Conservation (phyloP, 2,113 vertebrate genomes). For the Nothoprocta perdicaria region DNA sequence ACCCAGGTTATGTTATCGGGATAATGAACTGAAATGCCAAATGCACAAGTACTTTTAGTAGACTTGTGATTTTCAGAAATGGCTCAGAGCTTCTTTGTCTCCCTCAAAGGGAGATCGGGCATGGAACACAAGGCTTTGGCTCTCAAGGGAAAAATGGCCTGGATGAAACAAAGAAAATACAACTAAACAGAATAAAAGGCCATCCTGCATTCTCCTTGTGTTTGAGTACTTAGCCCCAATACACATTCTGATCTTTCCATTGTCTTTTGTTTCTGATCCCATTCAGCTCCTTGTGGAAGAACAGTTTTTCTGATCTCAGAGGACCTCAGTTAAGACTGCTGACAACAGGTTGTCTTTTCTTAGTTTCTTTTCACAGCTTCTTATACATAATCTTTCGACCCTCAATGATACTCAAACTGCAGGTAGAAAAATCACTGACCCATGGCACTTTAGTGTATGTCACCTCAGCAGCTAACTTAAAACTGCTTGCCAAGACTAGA, state of each 20-base stretch:
- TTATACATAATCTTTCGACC: background rate
- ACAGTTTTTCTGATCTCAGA: background rate
- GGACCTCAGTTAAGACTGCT: background rate
- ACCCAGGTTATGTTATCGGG: too few species aligned
- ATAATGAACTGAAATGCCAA: background rate
- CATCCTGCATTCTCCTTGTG: background rate
- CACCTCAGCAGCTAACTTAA: background rate
- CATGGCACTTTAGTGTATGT: background rate
- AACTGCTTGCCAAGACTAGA: background rate
- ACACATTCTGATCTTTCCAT: background rate
- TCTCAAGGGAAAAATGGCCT: background rate
- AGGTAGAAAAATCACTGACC: background rate
- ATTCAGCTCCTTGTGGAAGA: background rate
- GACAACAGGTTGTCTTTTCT: background rate
- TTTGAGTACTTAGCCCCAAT: background rate
- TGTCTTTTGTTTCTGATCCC: background rate
- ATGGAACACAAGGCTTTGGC: background rate
- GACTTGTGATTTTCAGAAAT: background rate
- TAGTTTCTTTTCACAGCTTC: background rate
- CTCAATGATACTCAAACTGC: background rate
- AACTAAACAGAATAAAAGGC: background rate
- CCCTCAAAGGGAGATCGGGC: background rate
- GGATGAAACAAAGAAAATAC: background rate
- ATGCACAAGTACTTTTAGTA: background rate
- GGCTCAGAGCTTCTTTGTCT: background rate